Conservation (phyloP, 1,140 invertebrate species). For the Leptinotarsa texana region DNA sequence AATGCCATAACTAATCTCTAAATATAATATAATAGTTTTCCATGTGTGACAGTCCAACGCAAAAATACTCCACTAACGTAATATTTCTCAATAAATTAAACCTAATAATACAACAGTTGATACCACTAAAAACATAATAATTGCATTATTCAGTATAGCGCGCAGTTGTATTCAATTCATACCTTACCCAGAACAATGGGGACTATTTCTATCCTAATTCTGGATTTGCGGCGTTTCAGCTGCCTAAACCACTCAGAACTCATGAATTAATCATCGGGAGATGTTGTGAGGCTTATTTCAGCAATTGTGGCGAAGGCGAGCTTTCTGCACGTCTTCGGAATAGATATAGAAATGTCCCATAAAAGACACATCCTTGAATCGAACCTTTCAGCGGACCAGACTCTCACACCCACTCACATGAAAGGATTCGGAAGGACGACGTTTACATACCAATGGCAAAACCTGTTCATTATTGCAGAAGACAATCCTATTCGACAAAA, state of each 20-base stretch:
- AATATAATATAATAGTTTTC: too few species aligned
- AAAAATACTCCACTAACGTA: not conserved
- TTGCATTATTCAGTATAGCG: constrained; percentile 35
- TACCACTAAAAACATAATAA: constrained; percentile 30
- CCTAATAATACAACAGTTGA: constrained; percentile 20
- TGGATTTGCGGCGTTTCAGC: constrained; percentile 48
- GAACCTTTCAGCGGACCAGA: constrained; percentile 31
- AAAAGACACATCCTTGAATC: constrained; percentile 35
- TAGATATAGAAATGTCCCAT: constrained; percentile 45
- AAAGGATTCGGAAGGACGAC: not conserved
- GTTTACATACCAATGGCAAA: not conserved
- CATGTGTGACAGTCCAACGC: too few species aligned
- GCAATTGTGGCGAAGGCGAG: constrained; percentile 38
- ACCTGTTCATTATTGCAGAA: too few species aligned
- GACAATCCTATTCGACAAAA: too few species aligned
- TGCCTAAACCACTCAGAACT: constrained; percentile 49
- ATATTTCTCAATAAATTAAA: constrained; percentile 30
- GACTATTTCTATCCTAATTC: constrained; percentile 50
- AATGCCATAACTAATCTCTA: too few species aligned
- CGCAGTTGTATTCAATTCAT: constrained; percentile 42
- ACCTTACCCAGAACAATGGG: constrained; percentile 45
- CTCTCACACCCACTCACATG: not conserved
- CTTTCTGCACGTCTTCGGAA: constrained; percentile 43
- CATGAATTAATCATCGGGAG: constrained; percentile 53
- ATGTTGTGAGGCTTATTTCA: constrained; percentile 49